These are phyloP conservation scores for Poeciliopsis prolifica DNA, from an alignment of 2,113 vertebrate genomes.

Conservation along the genomic window DNA sequence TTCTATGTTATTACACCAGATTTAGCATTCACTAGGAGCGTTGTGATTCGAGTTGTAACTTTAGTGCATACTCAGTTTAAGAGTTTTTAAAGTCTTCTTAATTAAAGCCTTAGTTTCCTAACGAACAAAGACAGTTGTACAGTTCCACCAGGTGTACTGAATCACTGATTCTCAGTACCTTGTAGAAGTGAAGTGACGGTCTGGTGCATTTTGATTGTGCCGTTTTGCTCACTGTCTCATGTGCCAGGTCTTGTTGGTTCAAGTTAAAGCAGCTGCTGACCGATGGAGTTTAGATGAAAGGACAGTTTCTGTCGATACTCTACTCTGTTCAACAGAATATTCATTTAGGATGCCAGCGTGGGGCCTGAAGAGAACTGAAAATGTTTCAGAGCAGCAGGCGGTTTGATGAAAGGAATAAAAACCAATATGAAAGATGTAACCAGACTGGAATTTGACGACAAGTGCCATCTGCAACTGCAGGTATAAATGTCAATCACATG, in stretches of 20 bases:
- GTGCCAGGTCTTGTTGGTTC: not conserved
- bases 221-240: slow-evolving; percentile 18
- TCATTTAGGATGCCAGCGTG: slow-evolving; percentile 13
- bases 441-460: not conserved
- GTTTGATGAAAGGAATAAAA: not conserved
- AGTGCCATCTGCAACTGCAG: not conserved
- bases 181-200: not conserved
- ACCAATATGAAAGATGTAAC: not conserved
- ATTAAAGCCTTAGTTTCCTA: not conserved
- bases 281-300: slow-evolving; percentile 4
- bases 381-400: not conserved
- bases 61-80: not conserved
- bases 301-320: not conserved
- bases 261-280: not conserved
- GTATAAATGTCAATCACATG: not conserved
- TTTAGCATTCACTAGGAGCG: too few relatives aligned
- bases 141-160: not conserved
- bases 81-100: too few relatives aligned
- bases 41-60: not conserved
- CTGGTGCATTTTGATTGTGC: not conserved
- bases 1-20: too few relatives aligned
- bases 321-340: slow-evolving; percentile 2
- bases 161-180: not conserved
- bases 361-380: not conserved
- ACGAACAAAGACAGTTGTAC: not conserved